Conservation (phyloP, 2,888 invertebrate species). For the Crematogaster levior region DNA sequence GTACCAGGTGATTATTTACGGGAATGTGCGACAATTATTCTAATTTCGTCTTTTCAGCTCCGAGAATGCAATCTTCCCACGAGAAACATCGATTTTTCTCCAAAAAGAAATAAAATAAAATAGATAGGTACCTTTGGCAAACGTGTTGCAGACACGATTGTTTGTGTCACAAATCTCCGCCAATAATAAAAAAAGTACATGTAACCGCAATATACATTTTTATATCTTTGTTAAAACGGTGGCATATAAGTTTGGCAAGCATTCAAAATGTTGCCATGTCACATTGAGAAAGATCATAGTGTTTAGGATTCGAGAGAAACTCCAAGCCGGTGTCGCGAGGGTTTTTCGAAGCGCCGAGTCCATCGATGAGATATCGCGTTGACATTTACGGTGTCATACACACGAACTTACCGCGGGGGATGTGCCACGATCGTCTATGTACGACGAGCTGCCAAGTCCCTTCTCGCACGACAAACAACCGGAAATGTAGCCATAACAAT, state of each 20-base stretch:
- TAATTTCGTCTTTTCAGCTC: slow-evolving; percentile 39
- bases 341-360: slow-evolving; percentile 5
- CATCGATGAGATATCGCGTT: slow-evolving; percentile 34
- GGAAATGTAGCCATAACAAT: slow-evolving; percentile 72
- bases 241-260: slow-evolving; percentile 22
- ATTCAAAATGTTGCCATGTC: slow-evolving; percentile 2
- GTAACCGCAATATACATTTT: slow-evolving; percentile 21
- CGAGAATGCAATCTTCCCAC: not conserved
- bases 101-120: not conserved
- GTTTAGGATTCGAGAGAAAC: slow-evolving; percentile 1
- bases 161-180: not conserved
- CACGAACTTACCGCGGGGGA: slow-evolving; percentile 10
- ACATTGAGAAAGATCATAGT: not conserved
- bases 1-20: slow-evolving; percentile 53
- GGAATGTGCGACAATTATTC: slow-evolving; percentile 46
- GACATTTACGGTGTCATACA: slow-evolving; percentile 29
- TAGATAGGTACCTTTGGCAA: not conserved
- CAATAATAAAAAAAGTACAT: not conserved
- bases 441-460: slow-evolving; percentile 54
- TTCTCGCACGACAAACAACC: slow-evolving; percentile 70
- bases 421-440: not conserved
- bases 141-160: not conserved
- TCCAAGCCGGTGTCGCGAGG: not conserved
- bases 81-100: not conserved
- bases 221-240: slow-evolving; percentile 2